phyloP scores from a whole-genome alignment of 2,113 vertebrate species.

The Macrotis lagotis region DNA sequence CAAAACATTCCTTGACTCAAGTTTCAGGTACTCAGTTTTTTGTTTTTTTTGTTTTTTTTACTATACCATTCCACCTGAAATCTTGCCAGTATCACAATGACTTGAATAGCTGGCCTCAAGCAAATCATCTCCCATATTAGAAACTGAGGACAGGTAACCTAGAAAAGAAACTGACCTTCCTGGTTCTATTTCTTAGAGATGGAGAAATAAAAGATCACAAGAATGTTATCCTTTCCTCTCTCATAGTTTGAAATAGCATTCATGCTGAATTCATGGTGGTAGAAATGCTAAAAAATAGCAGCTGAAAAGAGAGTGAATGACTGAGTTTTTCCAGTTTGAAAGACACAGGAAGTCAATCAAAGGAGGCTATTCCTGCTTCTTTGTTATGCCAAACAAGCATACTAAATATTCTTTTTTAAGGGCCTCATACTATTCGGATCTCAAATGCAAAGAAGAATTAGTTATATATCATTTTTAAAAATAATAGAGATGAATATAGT shows the following conservation, averaged over 20 bases:
- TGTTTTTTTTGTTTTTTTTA: too few species aligned
- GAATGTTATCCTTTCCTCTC: background rate
- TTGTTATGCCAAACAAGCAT: background rate
- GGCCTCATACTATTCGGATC: background rate
- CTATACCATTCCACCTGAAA: background rate
- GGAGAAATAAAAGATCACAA: background rate
- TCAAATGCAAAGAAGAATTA: background rate
- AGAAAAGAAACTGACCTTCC: background rate
- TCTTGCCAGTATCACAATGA: background rate
- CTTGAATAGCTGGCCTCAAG: background rate
- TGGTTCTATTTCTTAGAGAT: background rate
- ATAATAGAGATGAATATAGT: background rate
- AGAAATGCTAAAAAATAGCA: background rate
- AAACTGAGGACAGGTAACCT: background rate
- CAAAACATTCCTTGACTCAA: background rate
- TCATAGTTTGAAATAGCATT: background rate
- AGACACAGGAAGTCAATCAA: background rate
- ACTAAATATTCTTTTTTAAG: background rate
- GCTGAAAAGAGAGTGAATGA: background rate
- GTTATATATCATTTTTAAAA: background rate
- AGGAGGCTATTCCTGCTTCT: background rate
- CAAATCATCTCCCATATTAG: background rate
- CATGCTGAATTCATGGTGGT: background rate
- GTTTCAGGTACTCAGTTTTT: too few species aligned
- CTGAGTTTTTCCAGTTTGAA: background rate